phyloP scores from a whole-genome alignment of 1,140 invertebrate species.

The Psix sp. region DNA sequence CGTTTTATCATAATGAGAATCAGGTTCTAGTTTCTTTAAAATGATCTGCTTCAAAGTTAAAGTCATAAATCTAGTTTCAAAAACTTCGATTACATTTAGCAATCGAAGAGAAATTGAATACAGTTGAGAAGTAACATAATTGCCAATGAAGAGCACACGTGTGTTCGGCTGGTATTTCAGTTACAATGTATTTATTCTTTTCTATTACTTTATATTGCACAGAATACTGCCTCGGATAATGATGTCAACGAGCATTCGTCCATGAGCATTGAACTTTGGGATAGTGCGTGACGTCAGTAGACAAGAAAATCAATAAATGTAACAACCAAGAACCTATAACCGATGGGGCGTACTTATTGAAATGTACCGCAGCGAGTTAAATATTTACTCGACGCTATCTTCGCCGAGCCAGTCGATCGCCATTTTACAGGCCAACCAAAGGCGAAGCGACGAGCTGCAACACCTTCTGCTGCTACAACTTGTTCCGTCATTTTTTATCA shows the following conservation, averaged over 20 bases:
- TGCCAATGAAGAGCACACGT: too few relatives aligned
- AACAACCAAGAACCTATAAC: constrained; percentile 48
- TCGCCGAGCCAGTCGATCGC: constrained; percentile 24
- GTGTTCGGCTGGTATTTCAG: too few relatives aligned
- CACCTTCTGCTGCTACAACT: background rate
- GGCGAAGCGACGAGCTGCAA: background rate
- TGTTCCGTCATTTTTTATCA: too few relatives aligned
- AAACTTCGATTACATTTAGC: too few relatives aligned
- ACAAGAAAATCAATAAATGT: constrained; percentile 46
- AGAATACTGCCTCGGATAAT: constrained; percentile 27
- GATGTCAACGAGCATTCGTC: constrained; percentile 50
- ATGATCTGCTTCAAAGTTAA: too few relatives aligned
- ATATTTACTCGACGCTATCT: constrained; percentile 33
- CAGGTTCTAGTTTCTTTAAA: too few relatives aligned
- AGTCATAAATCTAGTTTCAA: too few relatives aligned
- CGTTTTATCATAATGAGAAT: too few relatives aligned
- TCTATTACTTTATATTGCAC: constrained; percentile 4
- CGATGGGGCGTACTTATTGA: constrained; percentile 32
- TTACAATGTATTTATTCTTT: constrained; percentile 4
- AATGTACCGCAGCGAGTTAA: constrained; percentile 36
- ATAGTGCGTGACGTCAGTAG: constrained; percentile 48
- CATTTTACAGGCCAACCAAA: constrained; percentile 36
- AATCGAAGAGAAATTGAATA: too few relatives aligned
- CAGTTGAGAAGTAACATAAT: too few relatives aligned
- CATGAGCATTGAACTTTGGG: constrained; percentile 57